Base-by-base conservation (phyloP, 2,888 invertebrate genomes). In the Argyra leucocephala region DNA sequence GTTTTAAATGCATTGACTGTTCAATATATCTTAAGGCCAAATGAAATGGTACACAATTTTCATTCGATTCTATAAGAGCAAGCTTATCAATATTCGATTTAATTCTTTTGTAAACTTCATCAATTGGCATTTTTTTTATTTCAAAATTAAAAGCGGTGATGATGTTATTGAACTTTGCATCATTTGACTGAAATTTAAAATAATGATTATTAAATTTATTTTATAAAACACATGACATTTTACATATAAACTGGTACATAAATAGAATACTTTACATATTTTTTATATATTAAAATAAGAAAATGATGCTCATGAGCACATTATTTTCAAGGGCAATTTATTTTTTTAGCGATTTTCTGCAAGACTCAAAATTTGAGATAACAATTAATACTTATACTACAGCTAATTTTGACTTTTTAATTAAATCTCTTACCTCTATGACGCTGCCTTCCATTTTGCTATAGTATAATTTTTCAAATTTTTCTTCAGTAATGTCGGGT, bases 11-110 rank as follows among this genome's bases (percentile, higher is more conserved):
- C 12, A 24, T 26, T 22, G 61, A 24, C 21, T 61, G 24, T 57
- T 24, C 57, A n/a, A 63, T 63, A 63, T 24, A 57, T 10, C n/a
- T 63, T 57, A n/a, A 24, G 2, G 57, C 48, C 9, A 63, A 24
- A 24, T 26, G n/a, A 7, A 57, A 1, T 63, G 62, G 57, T 7
- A 63, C 23, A 10, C 62, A 57, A 21, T 36, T 63, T 57, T 63
- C 57, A 15, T 63, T 18, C 2, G 62, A 63, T 57, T 63, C 62
- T 4, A 63, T 57, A 12, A 18, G 48, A 0, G 62, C 7, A 23
- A 63, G 21, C 24, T 57, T 21, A 48, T 63, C 23, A 2, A 63
- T 5, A 63, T 63, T 23, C 1, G n/a, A 10, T 15, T 57, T 21
- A 24, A 57, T 57, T 24, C 18, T 24, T 57, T 24, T 15, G 12